These are phyloP conservation scores for Alaudala cheleensis DNA, from an alignment of 2,113 vertebrate genomes.

Conservation along the genomic window DNA sequence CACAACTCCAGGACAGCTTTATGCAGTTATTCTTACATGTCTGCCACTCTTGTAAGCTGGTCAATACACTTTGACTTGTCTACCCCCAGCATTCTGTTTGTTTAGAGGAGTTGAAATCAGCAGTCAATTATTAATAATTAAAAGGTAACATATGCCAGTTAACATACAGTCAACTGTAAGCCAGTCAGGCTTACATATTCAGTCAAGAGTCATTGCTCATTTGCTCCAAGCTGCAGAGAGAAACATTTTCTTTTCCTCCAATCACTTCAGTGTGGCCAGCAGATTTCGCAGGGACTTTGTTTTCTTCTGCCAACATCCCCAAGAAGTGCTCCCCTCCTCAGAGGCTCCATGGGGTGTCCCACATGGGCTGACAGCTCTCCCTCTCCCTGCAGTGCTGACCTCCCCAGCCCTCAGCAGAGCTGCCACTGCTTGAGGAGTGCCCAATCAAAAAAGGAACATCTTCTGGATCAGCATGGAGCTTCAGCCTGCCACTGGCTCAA, in stretches of 20 bases:
- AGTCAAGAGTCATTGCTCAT: not conserved
- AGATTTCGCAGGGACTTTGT: not conserved
- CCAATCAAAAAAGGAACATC: not conserved
- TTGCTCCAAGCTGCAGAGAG: not conserved
- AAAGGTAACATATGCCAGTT: not conserved
- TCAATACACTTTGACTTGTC: not conserved
- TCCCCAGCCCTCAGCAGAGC: not conserved
- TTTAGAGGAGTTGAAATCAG: not conserved
- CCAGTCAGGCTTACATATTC: not conserved
- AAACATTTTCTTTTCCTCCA: not conserved
- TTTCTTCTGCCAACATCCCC: not conserved
- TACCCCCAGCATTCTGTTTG: not conserved
- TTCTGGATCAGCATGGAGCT: not conserved
- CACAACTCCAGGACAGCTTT: not conserved
- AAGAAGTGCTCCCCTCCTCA: rapidly evolving
- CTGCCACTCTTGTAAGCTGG: not conserved
- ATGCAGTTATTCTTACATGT: not conserved
- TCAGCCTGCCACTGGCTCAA: not conserved
- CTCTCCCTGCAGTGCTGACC: not conserved
- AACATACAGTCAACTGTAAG: not conserved
- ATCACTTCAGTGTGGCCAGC: not conserved
- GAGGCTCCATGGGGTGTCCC: not conserved
- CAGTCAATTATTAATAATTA: not conserved
- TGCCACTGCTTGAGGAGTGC: not conserved
- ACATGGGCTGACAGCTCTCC: not conserved